phyloP scores from a whole-genome alignment of 2,113 vertebrate species.

The Muscicapa adusta region DNA sequence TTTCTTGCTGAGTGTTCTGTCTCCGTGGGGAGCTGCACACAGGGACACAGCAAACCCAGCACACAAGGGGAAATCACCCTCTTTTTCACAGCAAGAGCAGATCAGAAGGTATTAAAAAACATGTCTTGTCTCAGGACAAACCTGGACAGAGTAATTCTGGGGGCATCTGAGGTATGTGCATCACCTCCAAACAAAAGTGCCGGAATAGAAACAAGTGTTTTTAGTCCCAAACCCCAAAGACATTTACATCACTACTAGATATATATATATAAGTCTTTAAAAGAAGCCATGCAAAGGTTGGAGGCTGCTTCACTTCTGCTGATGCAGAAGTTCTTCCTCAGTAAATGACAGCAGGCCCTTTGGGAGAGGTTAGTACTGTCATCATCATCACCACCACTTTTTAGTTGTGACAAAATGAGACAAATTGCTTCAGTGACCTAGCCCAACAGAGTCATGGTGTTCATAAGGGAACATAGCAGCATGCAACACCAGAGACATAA shows the following conservation, averaged over 20 bases:
- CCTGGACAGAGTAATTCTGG: background rate
- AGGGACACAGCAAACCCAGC: background rate
- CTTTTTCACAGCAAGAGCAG: background rate
- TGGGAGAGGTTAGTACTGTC: background rate
- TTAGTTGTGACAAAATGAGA: background rate
- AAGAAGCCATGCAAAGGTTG: background rate
- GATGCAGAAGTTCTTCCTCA: background rate
- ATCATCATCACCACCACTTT: background rate
- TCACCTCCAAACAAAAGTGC: background rate
- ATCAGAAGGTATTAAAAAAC: background rate
- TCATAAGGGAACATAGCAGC: background rate
- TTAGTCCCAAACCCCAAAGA: background rate
- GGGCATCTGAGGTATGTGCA: background rate
- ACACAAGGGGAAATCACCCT: background rate
- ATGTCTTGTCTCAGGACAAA: background rate
- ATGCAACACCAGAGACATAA: background rate
- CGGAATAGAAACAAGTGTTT: background rate
- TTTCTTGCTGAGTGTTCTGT: background rate
- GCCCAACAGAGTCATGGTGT: background rate
- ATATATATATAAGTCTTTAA: background rate
- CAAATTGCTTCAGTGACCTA: background rate
- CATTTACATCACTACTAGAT: background rate
- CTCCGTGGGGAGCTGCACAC: fast-evolving
- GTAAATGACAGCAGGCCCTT: background rate
- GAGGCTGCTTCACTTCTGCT: background rate